A percentile compares a stretch with the other conserved stretches of the same genome.
phyloP scores from a whole-genome alignment of 2,888 invertebrate genomes.

The Phaedon cochleariae region DNA sequence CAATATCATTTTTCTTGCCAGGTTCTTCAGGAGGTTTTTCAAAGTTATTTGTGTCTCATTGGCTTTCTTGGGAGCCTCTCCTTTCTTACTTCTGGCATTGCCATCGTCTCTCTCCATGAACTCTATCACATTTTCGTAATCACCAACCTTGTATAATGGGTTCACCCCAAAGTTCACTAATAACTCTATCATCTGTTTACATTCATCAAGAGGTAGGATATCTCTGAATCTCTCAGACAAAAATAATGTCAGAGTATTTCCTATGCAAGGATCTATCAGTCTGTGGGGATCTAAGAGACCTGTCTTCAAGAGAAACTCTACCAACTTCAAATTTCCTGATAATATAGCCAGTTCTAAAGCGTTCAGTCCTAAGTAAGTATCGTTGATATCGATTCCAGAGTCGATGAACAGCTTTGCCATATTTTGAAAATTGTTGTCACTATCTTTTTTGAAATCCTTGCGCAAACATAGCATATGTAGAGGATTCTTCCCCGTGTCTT shows the following conservation, averaged over 20 bases:
- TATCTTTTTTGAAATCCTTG: conserved; percentile 51
- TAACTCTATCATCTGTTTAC: conserved; percentile 45
- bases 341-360: conserved; percentile 56
- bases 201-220: conserved; percentile 42
- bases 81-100: conserved; percentile 8
- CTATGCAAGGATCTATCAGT: conserved; percentile 52
- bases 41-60: conserved; percentile 8
- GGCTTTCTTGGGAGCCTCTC: conserved; percentile 11
- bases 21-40: conserved; percentile 40
- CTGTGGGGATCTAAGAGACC: conserved; percentile 51
- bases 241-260: conserved; percentile 54
- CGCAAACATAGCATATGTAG: conserved; percentile 57
- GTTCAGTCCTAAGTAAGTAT: conserved; percentile 56
- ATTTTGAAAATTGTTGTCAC: conserved; percentile 40
- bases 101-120: conserved; percentile 44
- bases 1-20: conserved; percentile 40
- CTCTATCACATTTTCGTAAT: conserved; percentile 51
- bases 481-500: conserved; percentile 54
- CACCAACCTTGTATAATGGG: conserved; percentile 49
- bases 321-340: conserved; percentile 51
- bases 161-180: conserved; percentile 51
- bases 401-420: conserved; percentile 45
- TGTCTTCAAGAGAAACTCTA: conserved; percentile 46
- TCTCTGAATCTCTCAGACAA: conserved; percentile 52
- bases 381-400: conserved; percentile 39